Evolutionary conservation across 2,113 vertebrate species (phyloP).

Genomic region (Podarcis cretensis): DNA sequence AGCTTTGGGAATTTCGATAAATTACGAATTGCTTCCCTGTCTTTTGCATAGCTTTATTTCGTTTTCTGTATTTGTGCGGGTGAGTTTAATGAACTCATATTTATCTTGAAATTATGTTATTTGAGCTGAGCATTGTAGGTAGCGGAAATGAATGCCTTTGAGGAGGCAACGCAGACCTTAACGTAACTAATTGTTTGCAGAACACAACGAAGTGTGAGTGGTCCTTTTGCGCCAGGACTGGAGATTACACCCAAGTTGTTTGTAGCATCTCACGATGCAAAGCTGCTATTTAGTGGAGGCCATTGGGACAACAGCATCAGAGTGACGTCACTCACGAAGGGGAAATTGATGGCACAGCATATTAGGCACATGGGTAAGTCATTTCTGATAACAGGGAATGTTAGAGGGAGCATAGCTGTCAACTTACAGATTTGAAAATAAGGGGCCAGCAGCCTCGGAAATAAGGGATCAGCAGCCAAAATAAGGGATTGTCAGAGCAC

Average conservation of each 20-base stretch:
- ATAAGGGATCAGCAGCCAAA: too few species aligned
- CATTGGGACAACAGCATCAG: conserved; percentile 98
- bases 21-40: not conserved
- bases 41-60: too few species aligned
- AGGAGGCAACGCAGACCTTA: conserved; percentile 13
- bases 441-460: too few species aligned
- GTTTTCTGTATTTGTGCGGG: not conserved
- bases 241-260: conserved; percentile 88
- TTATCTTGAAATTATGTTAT: not conserved
- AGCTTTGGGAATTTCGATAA: too few species aligned
- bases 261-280: conserved; percentile 94
- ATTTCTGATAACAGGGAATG: not conserved
- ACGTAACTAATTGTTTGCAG: conserved; percentile 72
- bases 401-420: too few species aligned
- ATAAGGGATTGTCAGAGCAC: too few species aligned
- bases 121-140: not conserved
- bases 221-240: conserved; percentile 91
- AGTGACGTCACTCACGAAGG: conserved; percentile 92
- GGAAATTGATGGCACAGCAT: conserved; percentile 89
- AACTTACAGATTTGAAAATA: too few species aligned
- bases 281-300: conserved; percentile 94
- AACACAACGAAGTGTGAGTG: conserved; percentile 87
- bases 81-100: not conserved
- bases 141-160: not conserved
- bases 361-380: conserved; percentile 94